Conservation (phyloP, 1,140 invertebrate species). For the Patella vulgata region DNA sequence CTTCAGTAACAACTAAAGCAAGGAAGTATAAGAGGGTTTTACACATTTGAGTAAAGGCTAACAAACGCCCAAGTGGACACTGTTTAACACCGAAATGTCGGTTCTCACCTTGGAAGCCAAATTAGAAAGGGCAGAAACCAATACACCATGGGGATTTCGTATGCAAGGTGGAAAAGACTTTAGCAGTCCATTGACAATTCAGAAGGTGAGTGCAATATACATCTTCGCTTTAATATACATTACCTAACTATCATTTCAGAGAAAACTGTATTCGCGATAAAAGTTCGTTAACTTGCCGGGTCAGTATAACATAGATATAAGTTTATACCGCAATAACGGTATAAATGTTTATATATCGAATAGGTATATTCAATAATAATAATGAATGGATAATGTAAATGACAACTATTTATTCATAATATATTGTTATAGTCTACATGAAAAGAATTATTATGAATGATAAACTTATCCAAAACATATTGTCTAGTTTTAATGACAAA, state of each 20-base stretch:
- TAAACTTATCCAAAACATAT: no score
- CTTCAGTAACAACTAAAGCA: not conserved
- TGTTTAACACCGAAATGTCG: constrained; percentile 36
- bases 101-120: constrained; percentile 59
- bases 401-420: no score
- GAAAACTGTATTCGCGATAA: not conserved
- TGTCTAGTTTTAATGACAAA: no score
- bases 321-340: no score
- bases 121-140: constrained; percentile 52
- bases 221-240: not conserved
- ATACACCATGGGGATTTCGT: constrained; percentile 88
- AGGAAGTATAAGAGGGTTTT: constrained; percentile 1
- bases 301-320: no score
- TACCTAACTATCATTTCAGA: not conserved
- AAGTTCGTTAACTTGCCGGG: no score
- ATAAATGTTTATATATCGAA: no score
- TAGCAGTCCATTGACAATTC: constrained; percentile 79
- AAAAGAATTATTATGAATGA: no score
- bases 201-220: constrained; percentile 53
- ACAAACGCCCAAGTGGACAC: not conserved
- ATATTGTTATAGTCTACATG: no score
- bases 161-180: constrained; percentile 91
- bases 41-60: not conserved
- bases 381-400: no score
- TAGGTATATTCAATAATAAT: no score